These are phyloP conservation scores for Syngnathus floridae DNA, from an alignment of 2,113 vertebrate species.

Conservation along the genomic window DNA sequence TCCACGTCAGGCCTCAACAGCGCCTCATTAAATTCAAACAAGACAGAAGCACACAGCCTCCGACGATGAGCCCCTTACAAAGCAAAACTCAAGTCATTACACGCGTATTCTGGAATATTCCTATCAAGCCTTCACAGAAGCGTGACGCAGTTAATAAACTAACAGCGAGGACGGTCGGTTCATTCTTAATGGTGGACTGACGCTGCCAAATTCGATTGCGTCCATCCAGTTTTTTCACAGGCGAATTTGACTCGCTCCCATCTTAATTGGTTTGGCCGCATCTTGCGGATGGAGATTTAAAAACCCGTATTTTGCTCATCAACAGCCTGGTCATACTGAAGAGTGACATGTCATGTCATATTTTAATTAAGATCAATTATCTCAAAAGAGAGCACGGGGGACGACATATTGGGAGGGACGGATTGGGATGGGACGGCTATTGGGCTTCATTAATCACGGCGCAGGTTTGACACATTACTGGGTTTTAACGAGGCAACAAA, in stretches of 20 bases:
- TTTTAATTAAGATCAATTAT: slow-evolving; percentile 69
- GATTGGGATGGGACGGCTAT: slow-evolving; percentile 17
- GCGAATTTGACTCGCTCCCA: slow-evolving; percentile 20
- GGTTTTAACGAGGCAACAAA: slow-evolving; percentile 12
- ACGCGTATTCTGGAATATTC: slow-evolving; percentile 20
- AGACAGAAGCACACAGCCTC: slow-evolving; percentile 27
- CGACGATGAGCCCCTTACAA: slow-evolving; percentile 16
- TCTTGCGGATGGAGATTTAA: slow-evolving; percentile 44
- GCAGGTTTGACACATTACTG: slow-evolving; percentile 12
- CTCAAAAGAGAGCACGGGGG: slow-evolving; percentile 19
- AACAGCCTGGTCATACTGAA: slow-evolving; percentile 50
- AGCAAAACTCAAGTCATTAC: slow-evolving; percentile 33
- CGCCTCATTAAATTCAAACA: slow-evolving; percentile 53
- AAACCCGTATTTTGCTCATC: slow-evolving; percentile 49
- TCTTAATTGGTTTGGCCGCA: slow-evolving; percentile 56
- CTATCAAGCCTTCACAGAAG: slow-evolving; percentile 9
- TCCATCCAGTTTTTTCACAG: slow-evolving; percentile 44
- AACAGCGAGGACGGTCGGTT: slow-evolving; percentile 16
- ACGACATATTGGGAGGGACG: not conserved
- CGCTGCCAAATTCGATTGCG: slow-evolving; percentile 14
- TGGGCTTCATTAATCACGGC: slow-evolving; percentile 25
- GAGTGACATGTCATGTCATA: slow-evolving; percentile 44
- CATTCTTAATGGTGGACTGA: slow-evolving; percentile 19
- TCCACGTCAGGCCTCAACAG: slow-evolving; percentile 32
- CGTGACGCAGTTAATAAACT: slow-evolving; percentile 20